These are phyloP conservation scores for Cisticola juncidis DNA, from an alignment of 2,113 vertebrate genomes.

Conservation along the genomic window DNA sequence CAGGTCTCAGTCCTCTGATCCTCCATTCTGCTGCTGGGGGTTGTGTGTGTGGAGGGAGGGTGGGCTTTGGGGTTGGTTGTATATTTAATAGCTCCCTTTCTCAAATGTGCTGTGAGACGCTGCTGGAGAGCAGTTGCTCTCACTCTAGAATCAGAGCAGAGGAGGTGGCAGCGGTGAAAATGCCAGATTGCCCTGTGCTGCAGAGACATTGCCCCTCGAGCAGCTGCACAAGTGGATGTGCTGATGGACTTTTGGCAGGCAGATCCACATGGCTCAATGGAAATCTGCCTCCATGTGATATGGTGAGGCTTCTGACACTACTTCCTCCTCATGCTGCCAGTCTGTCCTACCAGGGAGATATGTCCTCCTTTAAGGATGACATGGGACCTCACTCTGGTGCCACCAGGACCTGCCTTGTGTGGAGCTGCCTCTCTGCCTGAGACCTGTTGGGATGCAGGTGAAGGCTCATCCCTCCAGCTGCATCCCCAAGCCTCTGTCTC, in stretches of 20 bases:
- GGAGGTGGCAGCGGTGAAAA: background rate
- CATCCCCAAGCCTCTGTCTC: background rate
- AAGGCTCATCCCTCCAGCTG: background rate
- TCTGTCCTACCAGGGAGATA: background rate
- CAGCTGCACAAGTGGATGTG: background rate
- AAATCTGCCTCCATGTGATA: background rate
- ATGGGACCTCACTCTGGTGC: background rate
- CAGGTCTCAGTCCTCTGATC: background rate
- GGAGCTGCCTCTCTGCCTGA: background rate
- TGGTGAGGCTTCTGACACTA: background rate
- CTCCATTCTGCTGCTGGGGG: background rate
- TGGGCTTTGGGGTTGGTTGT: background rate
- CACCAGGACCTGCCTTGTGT: background rate
- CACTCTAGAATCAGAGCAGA: background rate
- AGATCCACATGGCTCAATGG: background rate
- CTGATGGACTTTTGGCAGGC: background rate
- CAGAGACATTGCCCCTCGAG: background rate
- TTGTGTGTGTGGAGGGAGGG: background rate
- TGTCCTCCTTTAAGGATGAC: background rate
- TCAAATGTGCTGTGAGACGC: background rate
- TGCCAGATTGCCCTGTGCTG: background rate
- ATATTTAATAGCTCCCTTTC: background rate
- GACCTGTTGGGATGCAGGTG: background rate
- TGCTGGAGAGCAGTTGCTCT: background rate
- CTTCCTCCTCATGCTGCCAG: background rate